Conservation (phyloP, 1,140 invertebrate genomes). For the Battus philenor region DNA sequence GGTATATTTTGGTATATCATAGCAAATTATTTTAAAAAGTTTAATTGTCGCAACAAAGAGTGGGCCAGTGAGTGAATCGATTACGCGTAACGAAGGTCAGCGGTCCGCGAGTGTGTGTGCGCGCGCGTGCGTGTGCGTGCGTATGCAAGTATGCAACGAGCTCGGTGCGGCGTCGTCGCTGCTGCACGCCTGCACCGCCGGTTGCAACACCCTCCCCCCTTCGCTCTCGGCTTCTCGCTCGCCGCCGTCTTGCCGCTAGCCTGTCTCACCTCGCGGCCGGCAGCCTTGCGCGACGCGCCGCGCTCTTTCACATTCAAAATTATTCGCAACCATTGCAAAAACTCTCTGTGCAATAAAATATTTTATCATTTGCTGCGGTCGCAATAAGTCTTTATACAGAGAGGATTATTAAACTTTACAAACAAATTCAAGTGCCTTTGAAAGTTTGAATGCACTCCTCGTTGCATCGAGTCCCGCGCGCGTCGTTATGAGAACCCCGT, state of each 20-base stretch:
- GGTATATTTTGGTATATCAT: too few relatives aligned
- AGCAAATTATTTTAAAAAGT: conserved; percentile 16
- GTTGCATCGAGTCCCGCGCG: conserved; percentile 80
- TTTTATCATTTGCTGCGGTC: conserved; percentile 54
- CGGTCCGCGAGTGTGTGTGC: conserved; percentile 51
- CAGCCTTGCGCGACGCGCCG: conserved; percentile 75
- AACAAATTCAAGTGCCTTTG: conserved; percentile 61
- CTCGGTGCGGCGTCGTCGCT: conserved; percentile 73
- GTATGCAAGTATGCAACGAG: conserved; percentile 73
- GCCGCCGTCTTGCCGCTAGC: conserved; percentile 72
- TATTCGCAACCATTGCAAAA: conserved; percentile 74
- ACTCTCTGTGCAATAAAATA: conserved; percentile 73
- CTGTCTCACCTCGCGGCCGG: conserved; percentile 72
- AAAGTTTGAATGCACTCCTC: conserved; percentile 76
- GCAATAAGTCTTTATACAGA: conserved; percentile 59
- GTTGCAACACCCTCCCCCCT: conserved; percentile 72
- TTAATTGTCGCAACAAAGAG: conserved; percentile 53
- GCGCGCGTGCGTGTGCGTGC: conserved; percentile 71
- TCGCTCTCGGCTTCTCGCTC: conserved; percentile 72
- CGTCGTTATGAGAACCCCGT: conserved; percentile 86
- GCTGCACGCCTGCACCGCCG: conserved; percentile 73
- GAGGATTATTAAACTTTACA: conserved; percentile 57
- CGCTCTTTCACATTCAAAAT: conserved; percentile 75
- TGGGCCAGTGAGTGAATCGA: conserved; percentile 64
- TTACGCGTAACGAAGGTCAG: conserved; percentile 71